Conservation (phyloP, 1,140 invertebrate species). For the Hypothenemus hampei region DNA sequence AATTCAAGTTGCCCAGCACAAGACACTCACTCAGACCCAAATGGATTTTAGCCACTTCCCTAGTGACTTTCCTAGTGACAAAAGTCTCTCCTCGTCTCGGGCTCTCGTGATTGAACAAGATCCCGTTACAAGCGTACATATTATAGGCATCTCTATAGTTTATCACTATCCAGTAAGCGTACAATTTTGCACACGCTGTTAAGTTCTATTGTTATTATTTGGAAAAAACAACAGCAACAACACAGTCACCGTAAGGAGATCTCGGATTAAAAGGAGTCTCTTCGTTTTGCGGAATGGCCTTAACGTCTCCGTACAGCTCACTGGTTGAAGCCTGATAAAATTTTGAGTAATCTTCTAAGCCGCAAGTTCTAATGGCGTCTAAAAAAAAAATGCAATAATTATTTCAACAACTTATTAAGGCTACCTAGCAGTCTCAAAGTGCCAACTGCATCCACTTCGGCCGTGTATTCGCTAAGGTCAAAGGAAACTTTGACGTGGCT, state of each 20-base stretch:
- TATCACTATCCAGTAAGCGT: slow-evolving; percentile 97
- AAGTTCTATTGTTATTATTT: too few relatives aligned
- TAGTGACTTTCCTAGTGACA: slow-evolving; percentile 97
- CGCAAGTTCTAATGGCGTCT: slow-evolving; percentile 93
- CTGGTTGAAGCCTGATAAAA: slow-evolving; percentile 99
- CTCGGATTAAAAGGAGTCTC: slow-evolving; percentile 98
- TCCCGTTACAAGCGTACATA: slow-evolving; percentile 98
- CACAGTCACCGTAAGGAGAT: slow-evolving; percentile 95
- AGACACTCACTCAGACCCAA: slow-evolving; percentile 81
- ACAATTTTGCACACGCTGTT: slow-evolving; percentile 94
- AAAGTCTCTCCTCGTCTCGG: slow-evolving; percentile 97
- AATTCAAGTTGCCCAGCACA: slow-evolving; percentile 94
- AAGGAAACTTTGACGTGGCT: slow-evolving; percentile 98
- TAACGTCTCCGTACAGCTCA: slow-evolving; percentile 96
- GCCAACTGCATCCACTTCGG: slow-evolving; percentile 97
- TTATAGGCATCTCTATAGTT: slow-evolving; percentile 98
- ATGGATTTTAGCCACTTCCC: slow-evolving; percentile 94
- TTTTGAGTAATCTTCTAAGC: slow-evolving; percentile 75
- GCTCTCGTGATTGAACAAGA: slow-evolving; percentile 99
- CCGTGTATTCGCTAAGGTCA: slow-evolving; percentile 97
- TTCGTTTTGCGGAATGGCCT: slow-evolving; percentile 95
- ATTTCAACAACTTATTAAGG: background rate
- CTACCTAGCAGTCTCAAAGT: slow-evolving; percentile 75
- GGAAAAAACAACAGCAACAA: too few relatives aligned
- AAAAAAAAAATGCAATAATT: background rate